These are phyloP conservation scores for Brienomyrus longianalis DNA, from an alignment of 2,113 vertebrate species.

Conservation along the genomic window DNA sequence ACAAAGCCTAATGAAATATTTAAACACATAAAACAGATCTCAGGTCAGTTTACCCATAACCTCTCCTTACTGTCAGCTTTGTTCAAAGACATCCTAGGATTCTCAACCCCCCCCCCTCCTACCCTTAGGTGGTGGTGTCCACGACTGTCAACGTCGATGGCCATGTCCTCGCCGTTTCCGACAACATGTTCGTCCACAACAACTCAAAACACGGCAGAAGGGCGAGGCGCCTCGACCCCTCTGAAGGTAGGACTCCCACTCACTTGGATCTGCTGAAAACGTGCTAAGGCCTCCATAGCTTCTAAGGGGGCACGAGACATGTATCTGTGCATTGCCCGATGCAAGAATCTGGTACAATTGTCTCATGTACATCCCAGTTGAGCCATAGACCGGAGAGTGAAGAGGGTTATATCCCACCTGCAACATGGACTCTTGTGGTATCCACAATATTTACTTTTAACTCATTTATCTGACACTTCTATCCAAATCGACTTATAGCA, in stretches of 20 bases:
- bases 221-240: constrained; percentile 82
- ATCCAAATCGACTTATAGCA: not conserved
- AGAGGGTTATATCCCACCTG: not conserved
- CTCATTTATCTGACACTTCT: not conserved
- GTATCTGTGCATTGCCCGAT: not conserved
- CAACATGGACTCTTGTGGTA: not conserved
- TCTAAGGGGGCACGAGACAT: not conserved
- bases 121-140: constrained; percentile 78
- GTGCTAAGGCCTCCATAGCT: not conserved
- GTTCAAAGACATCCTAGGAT: not conserved
- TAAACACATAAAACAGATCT: not conserved
- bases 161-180: constrained; percentile 83
- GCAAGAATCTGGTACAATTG: too few relatives aligned
- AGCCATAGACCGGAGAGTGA: not conserved
- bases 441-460: not conserved
- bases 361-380: too few relatives aligned
- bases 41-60: not conserved
- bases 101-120: not conserved
- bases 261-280: not conserved
- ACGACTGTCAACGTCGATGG: constrained; percentile 90
- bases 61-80: not conserved
- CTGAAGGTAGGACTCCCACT: constrained; percentile 71
- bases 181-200: constrained; percentile 97
- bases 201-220: constrained; percentile 93
- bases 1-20: not conserved